phyloP scores from a whole-genome alignment of 2,888 invertebrate genomes.

The Tortricodes alternella region DNA sequence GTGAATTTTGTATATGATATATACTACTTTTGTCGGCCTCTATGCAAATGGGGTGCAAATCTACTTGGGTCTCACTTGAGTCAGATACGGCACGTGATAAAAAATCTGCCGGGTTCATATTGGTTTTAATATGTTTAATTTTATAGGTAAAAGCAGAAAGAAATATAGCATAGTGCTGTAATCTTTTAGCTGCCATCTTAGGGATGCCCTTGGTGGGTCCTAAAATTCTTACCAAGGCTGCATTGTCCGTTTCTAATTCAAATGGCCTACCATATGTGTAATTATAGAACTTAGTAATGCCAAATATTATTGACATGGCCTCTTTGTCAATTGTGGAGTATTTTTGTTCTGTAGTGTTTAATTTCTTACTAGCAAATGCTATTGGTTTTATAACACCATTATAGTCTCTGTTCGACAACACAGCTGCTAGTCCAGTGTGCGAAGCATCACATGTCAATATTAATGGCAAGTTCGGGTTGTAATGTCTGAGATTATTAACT shows the following conservation, averaged over 20 bases:
- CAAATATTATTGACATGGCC: slow-evolving; percentile 3
- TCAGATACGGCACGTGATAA: neutral
- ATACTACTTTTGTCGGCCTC: neutral
- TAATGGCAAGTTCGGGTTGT: no score
- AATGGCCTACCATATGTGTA: slow-evolving; percentile 7
- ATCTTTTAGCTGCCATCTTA: slow-evolving; percentile 22
- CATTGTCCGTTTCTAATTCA: no score
- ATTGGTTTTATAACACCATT: neutral
- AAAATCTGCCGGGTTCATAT: no score
- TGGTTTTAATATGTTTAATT: slow-evolving; percentile 4
- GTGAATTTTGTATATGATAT: neutral
- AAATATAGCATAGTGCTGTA: slow-evolving; percentile 25
- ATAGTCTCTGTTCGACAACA: slow-evolving; percentile 4
- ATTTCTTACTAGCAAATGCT: no score
- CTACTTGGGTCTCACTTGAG: neutral
- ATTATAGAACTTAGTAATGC: no score
- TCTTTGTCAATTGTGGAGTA: slow-evolving; percentile 18
- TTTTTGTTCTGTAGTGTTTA: neutral
- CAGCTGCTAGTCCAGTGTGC: slow-evolving; percentile 5
- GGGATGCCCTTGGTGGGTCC: slow-evolving; percentile 5
- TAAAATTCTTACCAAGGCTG: neutral
- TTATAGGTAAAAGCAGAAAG: slow-evolving; percentile 20
- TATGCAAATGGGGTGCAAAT: neutral
- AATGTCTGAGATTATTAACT: neutral
- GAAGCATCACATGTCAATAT: no score